Conservation (phyloP, 2,888 invertebrate genomes). For the Harmothoe impar region DNA sequence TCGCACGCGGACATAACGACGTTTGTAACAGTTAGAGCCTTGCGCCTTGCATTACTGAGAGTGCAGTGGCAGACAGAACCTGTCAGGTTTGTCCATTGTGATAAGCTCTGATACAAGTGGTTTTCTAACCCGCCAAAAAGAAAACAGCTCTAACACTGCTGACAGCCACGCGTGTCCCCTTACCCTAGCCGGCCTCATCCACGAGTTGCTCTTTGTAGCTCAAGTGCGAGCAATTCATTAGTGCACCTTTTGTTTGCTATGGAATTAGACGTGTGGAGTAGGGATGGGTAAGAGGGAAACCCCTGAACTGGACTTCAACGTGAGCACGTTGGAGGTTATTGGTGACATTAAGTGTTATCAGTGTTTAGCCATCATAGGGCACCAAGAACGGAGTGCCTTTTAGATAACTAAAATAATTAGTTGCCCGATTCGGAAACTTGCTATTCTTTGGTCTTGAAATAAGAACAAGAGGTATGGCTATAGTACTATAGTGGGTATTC, state of each 20-base stretch:
- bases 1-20: neutral
- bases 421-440: no score
- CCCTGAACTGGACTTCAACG: no score
- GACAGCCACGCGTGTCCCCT: neutral
- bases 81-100: neutral
- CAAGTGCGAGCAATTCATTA: neutral
- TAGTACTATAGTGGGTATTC: no score
- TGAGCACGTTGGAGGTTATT: no score
- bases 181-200: no score
- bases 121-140: neutral
- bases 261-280: neutral
- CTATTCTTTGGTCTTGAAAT: no score
- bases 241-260: neutral
- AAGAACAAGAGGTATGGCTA: no score
- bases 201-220: neutral
- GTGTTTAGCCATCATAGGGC: no score
- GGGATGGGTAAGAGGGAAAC: neutral
- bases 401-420: no score
- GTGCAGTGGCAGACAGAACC: neutral
- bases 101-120: neutral
- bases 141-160: neutral
- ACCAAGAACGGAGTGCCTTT: no score
- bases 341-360: no score
- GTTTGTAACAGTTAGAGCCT: slow-evolving; percentile 11
- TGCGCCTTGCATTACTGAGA: neutral